A percentile compares a stretch with the other conserved stretches of the same genome.
phyloP scores from a whole-genome alignment of 2,797 vertebrate species.

The Hirundo rustica region DNA sequence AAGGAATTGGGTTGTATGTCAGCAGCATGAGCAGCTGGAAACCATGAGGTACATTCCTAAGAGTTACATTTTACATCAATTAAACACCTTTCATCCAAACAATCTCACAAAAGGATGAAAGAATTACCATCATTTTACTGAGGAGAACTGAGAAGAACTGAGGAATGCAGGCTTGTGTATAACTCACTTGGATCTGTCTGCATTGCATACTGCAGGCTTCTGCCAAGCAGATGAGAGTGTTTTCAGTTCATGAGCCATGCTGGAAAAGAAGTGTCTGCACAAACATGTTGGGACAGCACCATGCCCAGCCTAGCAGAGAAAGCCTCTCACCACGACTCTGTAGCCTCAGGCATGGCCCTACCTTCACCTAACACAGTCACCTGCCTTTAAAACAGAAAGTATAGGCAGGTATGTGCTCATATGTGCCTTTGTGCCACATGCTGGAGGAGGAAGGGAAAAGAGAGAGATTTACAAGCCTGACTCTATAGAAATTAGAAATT shows the following conservation, averaged over 20 bases:
- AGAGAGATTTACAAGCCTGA: background rate
- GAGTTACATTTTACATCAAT: background rate
- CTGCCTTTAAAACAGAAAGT: background rate
- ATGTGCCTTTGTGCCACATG: background rate
- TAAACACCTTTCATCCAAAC: background rate
- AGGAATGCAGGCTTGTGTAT: background rate
- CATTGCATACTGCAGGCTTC: background rate
- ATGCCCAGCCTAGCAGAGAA: background rate
- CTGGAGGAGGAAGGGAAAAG: background rate
- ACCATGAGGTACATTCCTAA: background rate
- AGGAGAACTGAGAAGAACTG: background rate
- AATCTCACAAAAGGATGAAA: background rate
- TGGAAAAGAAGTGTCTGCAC: background rate
- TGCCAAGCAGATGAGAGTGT: constrained; percentile 20
- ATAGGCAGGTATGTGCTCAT: background rate
- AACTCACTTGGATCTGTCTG: background rate
- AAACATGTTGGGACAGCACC: constrained; percentile 6
- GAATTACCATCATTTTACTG: background rate
- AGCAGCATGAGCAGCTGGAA: background rate
- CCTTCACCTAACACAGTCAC: background rate
- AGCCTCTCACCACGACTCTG: background rate
- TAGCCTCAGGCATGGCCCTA: background rate
- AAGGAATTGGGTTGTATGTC: background rate
- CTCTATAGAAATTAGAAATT: background rate
- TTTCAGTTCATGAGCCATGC: background rate